Conservation (phyloP, 2,113 vertebrate genomes). For the Scomber scombrus region DNA sequence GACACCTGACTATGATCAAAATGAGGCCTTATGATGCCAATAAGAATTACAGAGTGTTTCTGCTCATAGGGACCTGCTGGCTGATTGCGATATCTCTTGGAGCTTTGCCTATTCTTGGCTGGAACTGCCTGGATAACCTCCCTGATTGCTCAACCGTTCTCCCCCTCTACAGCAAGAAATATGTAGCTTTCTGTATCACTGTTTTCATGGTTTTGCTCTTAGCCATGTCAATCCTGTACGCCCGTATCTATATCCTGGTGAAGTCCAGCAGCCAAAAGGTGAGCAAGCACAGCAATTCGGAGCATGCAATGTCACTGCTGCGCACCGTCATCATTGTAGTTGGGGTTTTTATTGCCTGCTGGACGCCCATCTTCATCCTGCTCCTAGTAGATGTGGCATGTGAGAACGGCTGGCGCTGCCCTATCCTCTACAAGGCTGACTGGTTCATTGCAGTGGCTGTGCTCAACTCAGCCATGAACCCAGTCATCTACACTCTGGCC, state of each 20-base stretch:
- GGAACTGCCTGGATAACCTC: conserved; percentile 94
- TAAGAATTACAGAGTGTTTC: conserved; percentile 95
- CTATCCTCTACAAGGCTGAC: conserved; percentile 88
- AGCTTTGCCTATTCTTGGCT: conserved; percentile 93
- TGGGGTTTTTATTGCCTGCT: conserved; percentile 95
- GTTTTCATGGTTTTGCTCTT: conserved; percentile 91
- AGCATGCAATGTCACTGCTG: conserved; percentile 94
- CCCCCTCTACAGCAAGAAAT: conserved; percentile 94
- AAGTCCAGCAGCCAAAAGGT: conserved; percentile 95
- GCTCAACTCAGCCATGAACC: conserved; percentile 96
- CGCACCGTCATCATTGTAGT: conserved; percentile 95
- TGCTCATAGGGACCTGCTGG: conserved; percentile 96
- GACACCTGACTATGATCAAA: conserved; percentile 98
- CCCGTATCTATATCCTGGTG: conserved; percentile 93
- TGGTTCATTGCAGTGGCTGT: conserved; percentile 94
- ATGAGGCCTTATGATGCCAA: conserved; percentile 95
- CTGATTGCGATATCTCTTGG: conserved; percentile 90
- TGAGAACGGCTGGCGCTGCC: conserved; percentile 80
- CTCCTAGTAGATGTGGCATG: conserved; percentile 94
- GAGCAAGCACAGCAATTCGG: conserved; percentile 90
- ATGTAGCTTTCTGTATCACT: conserved; percentile 94
- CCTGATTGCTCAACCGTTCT: conserved; percentile 93
- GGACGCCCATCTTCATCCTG: conserved; percentile 93
- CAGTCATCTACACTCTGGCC: conserved; percentile 95
- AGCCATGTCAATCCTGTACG: conserved; percentile 92